Evolutionary conservation across 2,888 invertebrate genomes (phyloP).

Genomic region (Nemapogon koenigi): DNA sequence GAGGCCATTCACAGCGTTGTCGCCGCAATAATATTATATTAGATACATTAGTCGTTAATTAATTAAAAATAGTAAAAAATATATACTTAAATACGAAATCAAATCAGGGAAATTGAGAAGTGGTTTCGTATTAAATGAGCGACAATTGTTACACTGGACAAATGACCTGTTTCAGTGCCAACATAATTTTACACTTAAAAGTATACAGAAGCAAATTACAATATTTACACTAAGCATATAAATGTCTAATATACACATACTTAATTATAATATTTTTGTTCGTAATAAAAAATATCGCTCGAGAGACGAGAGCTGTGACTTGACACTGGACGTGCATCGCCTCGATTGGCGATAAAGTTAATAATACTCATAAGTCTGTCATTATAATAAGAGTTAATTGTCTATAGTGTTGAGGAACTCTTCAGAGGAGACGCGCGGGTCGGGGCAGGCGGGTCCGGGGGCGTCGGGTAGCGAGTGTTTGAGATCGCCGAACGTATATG

Average conservation of each 20-base stretch:
- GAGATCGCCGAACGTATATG: conserved; percentile 54
- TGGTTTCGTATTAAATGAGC: conserved; percentile 2
- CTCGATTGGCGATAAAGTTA: not conserved
- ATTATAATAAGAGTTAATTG: conserved; percentile 25
- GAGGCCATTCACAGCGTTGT: conserved; percentile 52
- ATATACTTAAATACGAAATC: too few relatives aligned
- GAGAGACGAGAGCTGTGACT: not conserved
- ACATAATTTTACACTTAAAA: conserved; percentile 40
- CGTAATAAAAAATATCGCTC: not conserved
- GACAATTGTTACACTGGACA: conserved; percentile 27
- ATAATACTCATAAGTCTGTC: not conserved
- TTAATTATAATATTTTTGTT: conserved; percentile 1
- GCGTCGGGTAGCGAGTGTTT: conserved; percentile 51
- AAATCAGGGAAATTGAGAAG: too few relatives aligned
- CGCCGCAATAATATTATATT: too few relatives aligned
- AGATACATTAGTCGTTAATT: too few relatives aligned
- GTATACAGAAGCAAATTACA: conserved; percentile 49
- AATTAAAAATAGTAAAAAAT: too few relatives aligned
- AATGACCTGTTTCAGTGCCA: conserved; percentile 61
- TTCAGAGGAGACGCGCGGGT: conserved; percentile 39
- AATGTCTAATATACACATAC: conserved; percentile 43
- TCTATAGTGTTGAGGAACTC: conserved; percentile 49
- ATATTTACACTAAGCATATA: conserved; percentile 52
- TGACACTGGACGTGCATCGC: not conserved
- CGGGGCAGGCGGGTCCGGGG: conserved; percentile 16